These are phyloP conservation scores for Maconellicoccus hirsutus DNA, from an alignment of 1,140 invertebrate species.

Conservation along the genomic window DNA sequence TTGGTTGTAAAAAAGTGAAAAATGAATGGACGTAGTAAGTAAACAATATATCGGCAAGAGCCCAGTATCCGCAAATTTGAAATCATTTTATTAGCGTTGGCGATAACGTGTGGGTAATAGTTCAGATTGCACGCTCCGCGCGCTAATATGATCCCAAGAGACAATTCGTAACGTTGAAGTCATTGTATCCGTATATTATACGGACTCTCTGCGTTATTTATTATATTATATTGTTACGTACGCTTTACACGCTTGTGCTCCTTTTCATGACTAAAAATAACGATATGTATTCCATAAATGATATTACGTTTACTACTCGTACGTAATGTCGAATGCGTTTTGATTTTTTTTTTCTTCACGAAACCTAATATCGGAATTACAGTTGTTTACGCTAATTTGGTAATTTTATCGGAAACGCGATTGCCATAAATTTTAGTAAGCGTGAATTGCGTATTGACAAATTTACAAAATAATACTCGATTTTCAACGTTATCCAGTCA, in stretches of 20 bases:
- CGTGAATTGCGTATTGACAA: too few species aligned
- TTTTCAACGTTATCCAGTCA: too few species aligned
- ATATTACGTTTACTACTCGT: slow-evolving; percentile 18
- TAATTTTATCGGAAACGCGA: too few species aligned
- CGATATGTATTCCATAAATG: slow-evolving; percentile 16
- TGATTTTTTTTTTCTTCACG: not conserved
- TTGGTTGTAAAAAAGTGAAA: not conserved
- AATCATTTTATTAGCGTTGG: slow-evolving; percentile 19
- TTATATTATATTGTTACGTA: slow-evolving; percentile 21
- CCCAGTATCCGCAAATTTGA: slow-evolving; percentile 10
- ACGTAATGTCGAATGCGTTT: not conserved
- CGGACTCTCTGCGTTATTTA: slow-evolving; percentile 6
- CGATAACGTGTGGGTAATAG: slow-evolving; percentile 20
- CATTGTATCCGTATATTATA: slow-evolving; percentile 4
- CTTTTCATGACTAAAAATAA: not conserved
- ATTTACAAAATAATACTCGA: too few species aligned
- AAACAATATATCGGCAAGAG: not conserved
- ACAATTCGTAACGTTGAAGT: not conserved
- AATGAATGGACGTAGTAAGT: not conserved
- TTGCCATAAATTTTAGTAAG: too few species aligned
- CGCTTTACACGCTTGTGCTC: not conserved
- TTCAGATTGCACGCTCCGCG: slow-evolving; percentile 13
- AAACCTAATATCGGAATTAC: not conserved
- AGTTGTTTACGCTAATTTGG: not conserved
- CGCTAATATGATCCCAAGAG: slow-evolving; percentile 18